A percentile compares a stretch with the other conserved stretches of the same genome.
Conservation (phyloP, 2,797 vertebrate genomes). For the Bucorvus abyssinicus region DNA sequence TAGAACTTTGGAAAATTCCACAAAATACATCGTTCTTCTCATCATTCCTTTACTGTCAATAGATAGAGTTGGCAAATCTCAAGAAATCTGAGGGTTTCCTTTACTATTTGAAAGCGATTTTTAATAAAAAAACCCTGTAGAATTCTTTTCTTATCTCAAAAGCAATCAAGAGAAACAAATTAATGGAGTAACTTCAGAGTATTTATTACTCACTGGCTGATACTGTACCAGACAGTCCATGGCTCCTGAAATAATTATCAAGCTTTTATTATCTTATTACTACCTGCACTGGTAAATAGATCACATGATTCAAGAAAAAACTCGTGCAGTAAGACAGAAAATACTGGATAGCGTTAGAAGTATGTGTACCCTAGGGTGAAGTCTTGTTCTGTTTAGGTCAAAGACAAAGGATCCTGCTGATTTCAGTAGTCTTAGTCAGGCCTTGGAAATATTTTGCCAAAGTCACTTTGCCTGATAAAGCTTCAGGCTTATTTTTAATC, state of each 20-base stretch:
- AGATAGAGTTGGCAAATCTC: background rate
- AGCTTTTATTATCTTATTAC: background rate
- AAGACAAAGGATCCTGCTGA: conserved; percentile 10
- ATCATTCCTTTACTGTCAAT: background rate
- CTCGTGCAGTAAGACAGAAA: background rate
- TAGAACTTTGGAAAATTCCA: background rate
- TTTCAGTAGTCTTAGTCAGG: background rate
- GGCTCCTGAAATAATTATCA: conserved; percentile 15
- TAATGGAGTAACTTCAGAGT: conserved; percentile 40
- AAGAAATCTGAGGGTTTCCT: background rate
- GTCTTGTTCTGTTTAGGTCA: background rate
- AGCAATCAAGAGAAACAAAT: background rate
- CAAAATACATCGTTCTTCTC: background rate
- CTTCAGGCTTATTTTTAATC: background rate
- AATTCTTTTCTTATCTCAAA: conserved; percentile 27
- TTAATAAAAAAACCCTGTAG: background rate
- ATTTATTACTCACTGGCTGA: conserved; percentile 39
- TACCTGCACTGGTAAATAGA: background rate
- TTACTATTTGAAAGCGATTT: background rate
- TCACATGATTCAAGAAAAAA: background rate
- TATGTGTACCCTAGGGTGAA: background rate
- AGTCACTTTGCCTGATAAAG: background rate
- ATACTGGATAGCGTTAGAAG: background rate
- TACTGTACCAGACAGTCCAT: conserved; percentile 43
- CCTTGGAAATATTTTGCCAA: background rate